These are phyloP conservation scores for Atrina japonica DNA, from an alignment of 2,888 invertebrate species.

Conservation along the genomic window DNA sequence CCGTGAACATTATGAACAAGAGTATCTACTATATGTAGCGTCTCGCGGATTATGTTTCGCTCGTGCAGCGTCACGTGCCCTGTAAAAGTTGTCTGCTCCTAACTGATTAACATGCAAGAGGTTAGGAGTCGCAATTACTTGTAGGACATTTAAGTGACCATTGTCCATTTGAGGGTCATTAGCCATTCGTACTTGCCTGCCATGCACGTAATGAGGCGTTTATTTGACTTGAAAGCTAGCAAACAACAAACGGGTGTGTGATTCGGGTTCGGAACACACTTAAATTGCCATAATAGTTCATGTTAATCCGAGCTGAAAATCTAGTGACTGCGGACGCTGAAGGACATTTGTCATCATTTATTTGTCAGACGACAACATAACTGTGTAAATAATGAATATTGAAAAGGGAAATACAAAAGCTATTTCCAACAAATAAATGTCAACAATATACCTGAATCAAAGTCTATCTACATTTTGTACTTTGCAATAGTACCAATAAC, in stretches of 20 bases:
- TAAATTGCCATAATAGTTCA: neutral
- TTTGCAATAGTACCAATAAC: no score
- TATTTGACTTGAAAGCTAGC: constrained; percentile 6
- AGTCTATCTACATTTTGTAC: no score
- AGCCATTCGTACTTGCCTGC: constrained; percentile 13
- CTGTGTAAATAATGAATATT: no score
- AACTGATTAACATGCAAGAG: constrained; percentile 12
- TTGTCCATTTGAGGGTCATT: constrained; percentile 33
- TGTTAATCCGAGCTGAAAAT: no score
- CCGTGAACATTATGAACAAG: no score
- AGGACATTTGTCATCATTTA: constrained; percentile 2
- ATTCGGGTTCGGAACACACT: neutral
- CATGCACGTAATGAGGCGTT: constrained; percentile 31
- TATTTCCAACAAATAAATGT: no score
- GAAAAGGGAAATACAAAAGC: no score
- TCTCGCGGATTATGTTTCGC: no score
- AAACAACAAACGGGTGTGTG: constrained; percentile 10
- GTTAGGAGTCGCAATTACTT: constrained; percentile 20
- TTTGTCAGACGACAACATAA: no score
- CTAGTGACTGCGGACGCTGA: neutral
- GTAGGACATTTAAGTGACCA: constrained; percentile 19
- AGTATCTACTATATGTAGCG: no score
- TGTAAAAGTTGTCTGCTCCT: constrained; percentile 18
- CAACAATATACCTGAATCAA: no score
- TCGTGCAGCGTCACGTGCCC: constrained; percentile 15